These are phyloP conservation scores for Hypotaenidia philippensis DNA, from an alignment of 2,797 vertebrate species.

Conservation along the genomic window DNA sequence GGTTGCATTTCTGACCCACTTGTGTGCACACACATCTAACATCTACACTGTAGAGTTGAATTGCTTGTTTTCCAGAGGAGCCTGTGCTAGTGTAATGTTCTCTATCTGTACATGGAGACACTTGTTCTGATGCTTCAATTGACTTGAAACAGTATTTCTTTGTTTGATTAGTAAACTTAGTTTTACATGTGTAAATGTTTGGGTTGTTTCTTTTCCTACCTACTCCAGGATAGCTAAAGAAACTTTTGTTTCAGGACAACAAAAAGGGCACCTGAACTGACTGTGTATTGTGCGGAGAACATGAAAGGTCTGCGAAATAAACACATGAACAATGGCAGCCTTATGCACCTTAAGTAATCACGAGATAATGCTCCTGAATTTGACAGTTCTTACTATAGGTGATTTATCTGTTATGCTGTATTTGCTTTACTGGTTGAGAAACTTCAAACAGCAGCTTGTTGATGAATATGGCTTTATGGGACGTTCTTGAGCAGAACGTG, in stretches of 20 bases:
- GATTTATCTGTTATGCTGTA: neutral
- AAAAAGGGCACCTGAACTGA: neutral
- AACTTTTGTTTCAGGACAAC: neutral
- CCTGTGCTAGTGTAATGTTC: conserved; percentile 19
- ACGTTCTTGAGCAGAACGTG: neutral
- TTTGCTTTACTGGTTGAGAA: neutral
- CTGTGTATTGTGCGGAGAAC: neutral
- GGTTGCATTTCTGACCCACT: neutral
- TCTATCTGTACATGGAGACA: neutral
- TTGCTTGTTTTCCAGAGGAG: neutral
- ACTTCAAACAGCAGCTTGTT: neutral
- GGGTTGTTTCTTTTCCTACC: neutral
- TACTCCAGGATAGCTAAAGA: neutral
- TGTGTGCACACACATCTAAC: neutral
- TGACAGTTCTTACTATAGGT: neutral
- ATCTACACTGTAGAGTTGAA: neutral
- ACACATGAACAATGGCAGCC: neutral
- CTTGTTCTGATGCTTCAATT: neutral
- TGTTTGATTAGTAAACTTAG: neutral
- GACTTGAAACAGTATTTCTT: neutral
- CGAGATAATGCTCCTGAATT: neutral
- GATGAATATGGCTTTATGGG: neutral
- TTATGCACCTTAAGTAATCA: neutral
- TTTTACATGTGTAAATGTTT: neutral
- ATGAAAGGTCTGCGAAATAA: neutral